Base-by-base conservation (phyloP, 2,888 invertebrate species). In the Phrixothrix hirtus region DNA sequence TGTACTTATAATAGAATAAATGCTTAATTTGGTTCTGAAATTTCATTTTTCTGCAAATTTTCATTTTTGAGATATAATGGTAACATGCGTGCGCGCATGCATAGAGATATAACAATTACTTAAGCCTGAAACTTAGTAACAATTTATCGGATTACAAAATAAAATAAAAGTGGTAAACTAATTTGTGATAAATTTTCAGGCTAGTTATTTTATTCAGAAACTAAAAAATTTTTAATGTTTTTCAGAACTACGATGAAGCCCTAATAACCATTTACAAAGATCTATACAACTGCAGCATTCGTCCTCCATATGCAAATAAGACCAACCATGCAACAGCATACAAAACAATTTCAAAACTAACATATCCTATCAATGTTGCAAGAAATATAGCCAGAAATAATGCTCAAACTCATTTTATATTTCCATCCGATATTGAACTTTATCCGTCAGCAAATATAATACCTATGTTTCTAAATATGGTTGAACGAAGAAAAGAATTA, bases 341-440 rank as follows among this genome's bases (percentile, higher is more conserved):
- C 55, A 71, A 68, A 57, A 47, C 55, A 2, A 54, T 57, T 42
- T 48, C 63, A 29, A 45, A 45, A 4, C 14, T 45, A 2, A 37
- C 27, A 64, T 54, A 69, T 50, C 72, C 72, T 2, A 71, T 72
- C 13, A 72, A 72, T 32, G 63, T 68, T 2, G 71, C 67, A 0
- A 59, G 72, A 39, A 72, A 72, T 34, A 51, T 70, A 13, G 72
- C 72, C 2, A 65, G 67, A 58, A 29, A 64, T 38, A 55, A 61
- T 5, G 65, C 68, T 3, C 63, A 62, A 49, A 71, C 71, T 1
- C 61, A 71, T 46, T 71, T 69, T 34, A 60, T 71, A 14, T 66
- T 72, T 27, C 66, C 72, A 2, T 66, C 67, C 0, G 72, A 72
- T 46, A 70, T 72, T 26, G 72, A 72, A 49, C 52, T 72, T 9